Conservation (phyloP, 1,140 invertebrate species). For the Tetranychus urticae region DNA sequence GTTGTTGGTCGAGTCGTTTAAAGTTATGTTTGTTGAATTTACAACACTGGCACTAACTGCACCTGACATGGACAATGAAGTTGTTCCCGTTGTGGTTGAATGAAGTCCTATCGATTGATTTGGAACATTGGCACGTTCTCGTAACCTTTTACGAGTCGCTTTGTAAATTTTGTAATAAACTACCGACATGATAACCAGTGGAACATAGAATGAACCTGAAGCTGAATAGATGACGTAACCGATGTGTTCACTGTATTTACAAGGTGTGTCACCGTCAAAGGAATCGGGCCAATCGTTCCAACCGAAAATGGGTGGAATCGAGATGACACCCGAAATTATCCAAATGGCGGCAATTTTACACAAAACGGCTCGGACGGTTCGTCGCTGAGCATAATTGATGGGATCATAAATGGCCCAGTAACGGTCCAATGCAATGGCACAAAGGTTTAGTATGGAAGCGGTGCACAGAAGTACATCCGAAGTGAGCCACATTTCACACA, state of each 20-base stretch:
- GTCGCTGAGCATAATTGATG: constrained; percentile 85
- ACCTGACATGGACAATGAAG: too few relatives aligned
- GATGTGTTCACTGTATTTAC: constrained; percentile 49
- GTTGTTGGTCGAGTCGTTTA: too few relatives aligned
- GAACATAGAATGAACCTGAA: constrained; percentile 80
- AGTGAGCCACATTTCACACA: constrained; percentile 89
- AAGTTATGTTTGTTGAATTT: too few relatives aligned
- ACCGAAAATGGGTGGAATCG: constrained; percentile 78
- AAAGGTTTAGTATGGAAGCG: constrained; percentile 83
- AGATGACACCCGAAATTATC: constrained; percentile 61
- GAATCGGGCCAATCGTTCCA: constrained; percentile 91
- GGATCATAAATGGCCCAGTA: constrained; percentile 94
- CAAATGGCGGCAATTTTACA: constrained; percentile 75
- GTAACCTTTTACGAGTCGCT: constrained; percentile 69
- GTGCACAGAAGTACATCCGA: constrained; percentile 90
- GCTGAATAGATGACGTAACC: constrained; percentile 61
- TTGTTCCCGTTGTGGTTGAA: too few relatives aligned
- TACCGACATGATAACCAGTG: constrained; percentile 84
- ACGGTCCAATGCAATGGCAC: constrained; percentile 72
- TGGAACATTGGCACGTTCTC: constrained; percentile 17
- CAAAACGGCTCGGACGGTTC: constrained; percentile 70
- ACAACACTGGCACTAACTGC: too few relatives aligned
- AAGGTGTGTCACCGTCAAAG: constrained; percentile 39
- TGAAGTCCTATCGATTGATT: constrained; percentile 18
- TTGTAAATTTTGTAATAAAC: constrained; percentile 70